phyloP scores from a whole-genome alignment of 2,888 invertebrate genomes.

The Noctuana brunneofusca region DNA sequence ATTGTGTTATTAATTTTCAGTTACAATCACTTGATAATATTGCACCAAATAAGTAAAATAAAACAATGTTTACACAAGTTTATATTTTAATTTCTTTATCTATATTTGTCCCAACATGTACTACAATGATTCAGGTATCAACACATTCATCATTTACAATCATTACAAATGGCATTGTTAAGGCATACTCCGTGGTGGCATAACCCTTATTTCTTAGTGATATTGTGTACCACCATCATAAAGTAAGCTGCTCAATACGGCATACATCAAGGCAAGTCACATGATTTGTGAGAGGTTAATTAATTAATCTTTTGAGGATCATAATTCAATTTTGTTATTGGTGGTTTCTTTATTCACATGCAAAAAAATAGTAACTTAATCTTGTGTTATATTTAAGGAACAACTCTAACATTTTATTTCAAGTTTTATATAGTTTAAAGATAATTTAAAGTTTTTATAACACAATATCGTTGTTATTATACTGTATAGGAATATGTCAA shows the following conservation, averaged over 20 bases:
- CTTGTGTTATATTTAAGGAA: too few species aligned
- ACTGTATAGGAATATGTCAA: too few species aligned
- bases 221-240: slow-evolving; percentile 32
- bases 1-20: slow-evolving; percentile 5
- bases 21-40: slow-evolving; percentile 19
- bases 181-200: slow-evolving; percentile 59
- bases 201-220: neutral
- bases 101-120: slow-evolving; percentile 73
- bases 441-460: too few species aligned
- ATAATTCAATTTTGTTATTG: neutral
- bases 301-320: neutral
- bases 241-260: slow-evolving; percentile 45
- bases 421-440: too few species aligned
- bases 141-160: slow-evolving; percentile 66
- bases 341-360: too few species aligned
- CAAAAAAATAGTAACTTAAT: too few species aligned
- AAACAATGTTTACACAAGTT: slow-evolving; percentile 75
- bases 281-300: slow-evolving; percentile 36
- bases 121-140: slow-evolving; percentile 66
- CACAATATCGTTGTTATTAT: too few species aligned
- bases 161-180: slow-evolving; percentile 75
- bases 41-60: slow-evolving; percentile 42
- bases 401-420: too few species aligned
- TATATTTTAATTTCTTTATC: slow-evolving; percentile 67
- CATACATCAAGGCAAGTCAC: slow-evolving; percentile 54